Percentiles rank a stretch among this genome's conserved stretches.
These are phyloP conservation scores for Ophion ventricosus DNA, from an alignment of 2,888 invertebrate genomes.

Conservation along the genomic window DNA sequence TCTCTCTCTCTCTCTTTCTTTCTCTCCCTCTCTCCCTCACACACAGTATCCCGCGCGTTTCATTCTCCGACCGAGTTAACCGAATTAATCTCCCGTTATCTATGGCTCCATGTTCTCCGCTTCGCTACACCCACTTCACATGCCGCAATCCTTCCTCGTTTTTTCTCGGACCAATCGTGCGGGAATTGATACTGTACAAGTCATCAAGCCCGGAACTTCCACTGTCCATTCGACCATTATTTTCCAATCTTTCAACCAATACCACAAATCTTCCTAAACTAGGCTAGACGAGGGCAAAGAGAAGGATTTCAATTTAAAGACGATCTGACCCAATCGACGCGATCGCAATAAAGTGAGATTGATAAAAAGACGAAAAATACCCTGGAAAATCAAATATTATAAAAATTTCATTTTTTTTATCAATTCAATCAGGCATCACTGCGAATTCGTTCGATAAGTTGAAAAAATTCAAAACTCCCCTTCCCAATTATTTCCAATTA, in stretches of 20 bases:
- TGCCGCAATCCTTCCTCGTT: conserved; percentile 66
- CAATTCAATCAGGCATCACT: no score
- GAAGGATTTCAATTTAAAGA: not conserved
- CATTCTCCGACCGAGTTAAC: conserved; percentile 56
- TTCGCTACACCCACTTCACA: conserved; percentile 19
- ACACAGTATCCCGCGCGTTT: not conserved
- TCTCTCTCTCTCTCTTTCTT: conserved; percentile 11
- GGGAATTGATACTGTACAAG: conserved; percentile 31
- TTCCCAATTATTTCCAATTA: no score
- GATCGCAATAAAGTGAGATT: no score
- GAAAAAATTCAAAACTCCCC: no score
- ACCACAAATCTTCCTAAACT: conserved; percentile 25
- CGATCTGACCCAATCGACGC: no score
- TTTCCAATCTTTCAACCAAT: not conserved
- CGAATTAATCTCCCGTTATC: conserved; percentile 67
- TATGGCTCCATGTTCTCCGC: conserved; percentile 58
- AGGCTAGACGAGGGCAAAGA: not conserved
- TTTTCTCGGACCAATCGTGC: conserved; percentile 35
- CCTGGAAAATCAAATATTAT: no score
- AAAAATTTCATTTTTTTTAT: no score
- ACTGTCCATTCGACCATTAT: conserved; percentile 25
- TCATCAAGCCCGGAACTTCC: conserved; percentile 35
- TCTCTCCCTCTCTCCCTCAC: not conserved
- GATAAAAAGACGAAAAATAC: no score
- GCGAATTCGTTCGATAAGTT: no score